These are phyloP conservation scores for Ictalurus furcatus DNA, from an alignment of 2,113 vertebrate genomes.

Conservation along the genomic window DNA sequence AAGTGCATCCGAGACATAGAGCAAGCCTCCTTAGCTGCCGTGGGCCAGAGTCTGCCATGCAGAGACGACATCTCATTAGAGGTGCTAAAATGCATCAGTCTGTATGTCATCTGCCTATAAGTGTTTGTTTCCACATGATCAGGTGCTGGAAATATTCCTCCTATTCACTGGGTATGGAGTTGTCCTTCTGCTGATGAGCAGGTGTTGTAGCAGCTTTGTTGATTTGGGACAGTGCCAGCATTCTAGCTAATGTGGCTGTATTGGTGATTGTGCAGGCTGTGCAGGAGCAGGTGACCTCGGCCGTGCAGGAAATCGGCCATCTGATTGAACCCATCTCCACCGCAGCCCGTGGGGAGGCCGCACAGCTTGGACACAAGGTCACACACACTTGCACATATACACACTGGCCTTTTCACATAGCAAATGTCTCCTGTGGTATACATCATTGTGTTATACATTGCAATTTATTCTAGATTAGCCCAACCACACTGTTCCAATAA, in stretches of 20 bases:
- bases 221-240: not conserved
- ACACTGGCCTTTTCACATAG: constrained; percentile 37
- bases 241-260: constrained; percentile 9
- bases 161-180: not conserved
- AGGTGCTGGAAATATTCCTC: not conserved
- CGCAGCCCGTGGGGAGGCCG: constrained; percentile 90
- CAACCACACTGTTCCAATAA: not conserved
- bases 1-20: constrained; percentile 95
- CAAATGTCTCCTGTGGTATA: not conserved
- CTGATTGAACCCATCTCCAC: constrained; percentile 94
- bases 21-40: constrained; percentile 89
- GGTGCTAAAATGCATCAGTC: constrained; percentile 74
- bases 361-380: constrained; percentile 98
- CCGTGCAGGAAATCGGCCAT: constrained; percentile 96
- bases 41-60: constrained; percentile 91
- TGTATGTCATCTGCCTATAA: constrained; percentile 22
- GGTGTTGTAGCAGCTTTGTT: constrained; percentile 5
- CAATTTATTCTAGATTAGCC: not conserved
- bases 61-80: constrained; percentile 97
- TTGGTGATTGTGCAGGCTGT: constrained; percentile 77
- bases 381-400: not conserved
- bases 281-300: constrained; percentile 95
- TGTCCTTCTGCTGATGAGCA: constrained; percentile 8
- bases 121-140: not conserved
- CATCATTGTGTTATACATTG: not conserved